Base-by-base conservation (phyloP, 2,113 vertebrate genomes). In the Alexandromys fortis region DNA sequence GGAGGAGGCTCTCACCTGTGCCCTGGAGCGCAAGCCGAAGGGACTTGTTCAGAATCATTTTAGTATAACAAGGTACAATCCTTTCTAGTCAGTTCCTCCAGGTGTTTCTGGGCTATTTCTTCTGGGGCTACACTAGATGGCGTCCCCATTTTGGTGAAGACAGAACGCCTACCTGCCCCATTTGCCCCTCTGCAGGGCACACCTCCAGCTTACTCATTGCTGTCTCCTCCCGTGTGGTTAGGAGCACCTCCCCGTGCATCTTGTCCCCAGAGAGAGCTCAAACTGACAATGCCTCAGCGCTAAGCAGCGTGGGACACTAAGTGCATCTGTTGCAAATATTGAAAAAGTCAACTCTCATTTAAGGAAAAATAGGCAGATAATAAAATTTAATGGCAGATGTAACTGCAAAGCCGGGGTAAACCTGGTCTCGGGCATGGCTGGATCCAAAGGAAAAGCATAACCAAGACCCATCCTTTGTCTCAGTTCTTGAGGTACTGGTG, bases 341-440 rank as follows among this genome's bases (percentile, higher is more conserved):
- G 47, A n/a, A 95, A 90, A 76, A 52, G 45, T 11, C 58, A 81
- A 81, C 49, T 61, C 76, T 76, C 76, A 30, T 7, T 93, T 77
- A 85, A 93, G 70, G 2, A 17, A 47, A 68, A 73, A n/a, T 65
- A 22, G 11, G 5, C 55, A 58, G 55, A 58, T 58, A 58, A 58
- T 58, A 58, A 26, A 70, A 61, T 90, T 75, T 92, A 81, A 52
- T 61, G 81, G 49, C 7, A 3, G 17, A 1, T 86, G 17, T 35
- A 92, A 86, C 81, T 78, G 28, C 88, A 86, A 87, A 70, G 16
- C 81, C 33, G 30, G 24, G 26, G 14, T 86, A 76, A 52, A 47
- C 33, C 16, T 90, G 72, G 38, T 90, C 92, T 92, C 86, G 89
- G 86, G 38, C 67, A 72, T 55, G 47, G 68, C 63, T 87, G 92